Percentiles rank a stretch among this genome's conserved stretches.
phyloP scores from a whole-genome alignment of 2,113 vertebrate genomes.

The Vimba vimba region DNA sequence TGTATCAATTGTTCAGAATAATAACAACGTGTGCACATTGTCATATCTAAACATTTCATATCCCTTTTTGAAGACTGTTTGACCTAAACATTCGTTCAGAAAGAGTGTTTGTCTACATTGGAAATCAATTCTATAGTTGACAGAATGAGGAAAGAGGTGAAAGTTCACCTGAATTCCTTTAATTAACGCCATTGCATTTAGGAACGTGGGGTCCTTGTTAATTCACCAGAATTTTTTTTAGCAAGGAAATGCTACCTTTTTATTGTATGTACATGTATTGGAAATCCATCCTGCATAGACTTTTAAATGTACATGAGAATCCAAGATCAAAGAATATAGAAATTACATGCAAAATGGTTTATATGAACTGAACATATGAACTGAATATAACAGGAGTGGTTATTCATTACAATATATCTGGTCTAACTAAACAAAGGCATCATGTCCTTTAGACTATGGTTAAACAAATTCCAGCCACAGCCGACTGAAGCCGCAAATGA shows the following conservation, averaged over 20 bases:
- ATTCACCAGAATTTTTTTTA: not conserved
- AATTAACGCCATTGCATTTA: constrained; percentile 38
- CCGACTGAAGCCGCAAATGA: constrained; percentile 41
- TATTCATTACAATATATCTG: constrained; percentile 36
- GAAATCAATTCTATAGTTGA: not conserved
- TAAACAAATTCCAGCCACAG: constrained; percentile 54
- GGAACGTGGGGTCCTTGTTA: constrained; percentile 37
- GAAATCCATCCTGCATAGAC: not conserved
- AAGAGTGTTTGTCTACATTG: constrained; percentile 9
- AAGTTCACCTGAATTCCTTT: constrained; percentile 50
- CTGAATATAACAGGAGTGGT: not conserved
- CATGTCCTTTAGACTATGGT: constrained; percentile 60
- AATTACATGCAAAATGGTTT: not conserved
- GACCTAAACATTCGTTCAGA: not conserved
- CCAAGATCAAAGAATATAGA: not conserved
- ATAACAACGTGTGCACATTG: not conserved
- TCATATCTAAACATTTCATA: not conserved
- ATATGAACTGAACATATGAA: not conserved
- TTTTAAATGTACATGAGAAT: not conserved
- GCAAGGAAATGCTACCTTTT: not conserved
- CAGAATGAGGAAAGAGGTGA: constrained; percentile 37
- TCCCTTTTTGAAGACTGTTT: not conserved
- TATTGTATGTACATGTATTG: not conserved
- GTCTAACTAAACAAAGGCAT: constrained; percentile 60
- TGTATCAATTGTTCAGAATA: not conserved